Evolutionary conservation across 2,113 vertebrate species (phyloP), one percentile per base, ranked within the genome.

Genomic region (Oryzias woworae): DNA sequence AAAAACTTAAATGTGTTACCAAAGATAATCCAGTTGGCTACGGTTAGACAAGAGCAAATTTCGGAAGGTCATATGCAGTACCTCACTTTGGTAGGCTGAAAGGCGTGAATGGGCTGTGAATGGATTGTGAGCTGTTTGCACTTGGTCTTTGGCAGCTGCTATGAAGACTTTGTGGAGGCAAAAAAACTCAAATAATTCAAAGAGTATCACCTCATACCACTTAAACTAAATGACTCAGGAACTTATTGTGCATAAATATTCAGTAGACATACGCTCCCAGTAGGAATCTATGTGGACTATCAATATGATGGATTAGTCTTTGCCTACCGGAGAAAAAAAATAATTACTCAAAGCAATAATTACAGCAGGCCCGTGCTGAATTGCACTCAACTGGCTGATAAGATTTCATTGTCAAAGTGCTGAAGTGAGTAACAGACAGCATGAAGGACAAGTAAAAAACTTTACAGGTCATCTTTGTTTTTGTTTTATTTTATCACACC

Each of bases 261-360:
- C 81, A 75, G 58, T 69, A 59, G 69, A 53, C 41, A 63, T 71
- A 55, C 48, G 52, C 49, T 71, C 57, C 64, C 83, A 66, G 53
- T 73, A 66, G 84, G 76, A 62, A 89, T 87, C 77, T 62, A 70
- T 77, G 72, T 70, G 68, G 64, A 78, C 80, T 74, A 82, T 83
- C 82, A 85, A 82, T 85, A 85, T 86, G 82, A 90, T 87, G 80
- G 82, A 87, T 88, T 89, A 80, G 69, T 77, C 70, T 76, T 80
- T 82, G 62, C 81, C 66, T 52, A 42, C 62, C 51, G 69, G 75
- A 74, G 77, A 71, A 83, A 85, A 20, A 80, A 86, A 83, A 89
- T 87, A 86, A 89, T 89, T 85, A 86, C 69, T 85, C 78, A 77
- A 69, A 82, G 76, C 83, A 84, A 84, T 88, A 89, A 90, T 89